phyloP scores from a whole-genome alignment of 2,113 vertebrate genomes.

The Carollia perspicillata region DNA sequence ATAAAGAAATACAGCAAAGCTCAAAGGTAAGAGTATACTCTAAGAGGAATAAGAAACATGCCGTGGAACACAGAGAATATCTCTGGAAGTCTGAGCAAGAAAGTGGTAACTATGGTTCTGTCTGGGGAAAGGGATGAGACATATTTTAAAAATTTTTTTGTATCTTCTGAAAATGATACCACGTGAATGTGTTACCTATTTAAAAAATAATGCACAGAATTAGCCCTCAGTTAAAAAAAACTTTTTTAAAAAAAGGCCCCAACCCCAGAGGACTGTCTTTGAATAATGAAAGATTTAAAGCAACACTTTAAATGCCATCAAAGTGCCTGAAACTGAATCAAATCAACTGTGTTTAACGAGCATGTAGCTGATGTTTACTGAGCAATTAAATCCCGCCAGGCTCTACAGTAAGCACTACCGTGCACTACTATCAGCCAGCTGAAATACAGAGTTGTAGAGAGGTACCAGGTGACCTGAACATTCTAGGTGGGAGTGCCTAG shows the following conservation, averaged over 20 bases:
- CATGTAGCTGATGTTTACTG: not conserved
- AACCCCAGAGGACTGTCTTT: not conserved
- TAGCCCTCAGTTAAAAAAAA: not conserved
- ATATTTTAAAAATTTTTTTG: not conserved
- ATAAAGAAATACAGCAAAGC: not conserved
- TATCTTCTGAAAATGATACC: not conserved
- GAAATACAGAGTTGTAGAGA: not conserved
- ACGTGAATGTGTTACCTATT: not conserved
- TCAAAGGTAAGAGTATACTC: not conserved
- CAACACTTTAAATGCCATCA: not conserved
- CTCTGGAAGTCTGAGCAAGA: not conserved
- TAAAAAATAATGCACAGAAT: slow-evolving; percentile 23
- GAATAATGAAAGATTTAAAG: not conserved
- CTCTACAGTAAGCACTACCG: not conserved
- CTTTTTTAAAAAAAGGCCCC: not conserved
- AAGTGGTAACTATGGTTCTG: not conserved
- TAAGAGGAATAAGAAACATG: not conserved
- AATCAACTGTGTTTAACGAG: not conserved
- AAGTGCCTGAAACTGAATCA: not conserved
- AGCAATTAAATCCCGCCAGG: not conserved
- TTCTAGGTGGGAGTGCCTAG: not conserved
- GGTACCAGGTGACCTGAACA: not conserved
- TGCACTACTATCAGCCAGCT: not conserved
- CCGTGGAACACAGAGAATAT: not conserved
- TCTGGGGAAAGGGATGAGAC: not conserved